Base-by-base conservation (phyloP, 1,140 invertebrate species). In the Drosophila santomea region DNA sequence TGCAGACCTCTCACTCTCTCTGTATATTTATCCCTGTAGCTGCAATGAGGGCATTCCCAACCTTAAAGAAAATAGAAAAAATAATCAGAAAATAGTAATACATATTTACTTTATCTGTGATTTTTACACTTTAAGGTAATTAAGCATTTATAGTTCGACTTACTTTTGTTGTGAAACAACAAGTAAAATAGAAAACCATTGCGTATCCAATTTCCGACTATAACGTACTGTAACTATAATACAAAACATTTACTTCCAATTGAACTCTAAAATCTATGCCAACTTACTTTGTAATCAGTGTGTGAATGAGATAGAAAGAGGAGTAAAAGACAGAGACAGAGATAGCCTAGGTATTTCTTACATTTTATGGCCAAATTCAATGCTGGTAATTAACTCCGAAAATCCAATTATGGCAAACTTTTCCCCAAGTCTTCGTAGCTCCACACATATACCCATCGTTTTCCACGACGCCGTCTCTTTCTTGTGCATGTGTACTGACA, bases 371-470 rank as follows among this genome's bases (percentile, higher is more conserved):
- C 72, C 76, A 88, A 89, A 88, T 83, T 89, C 84, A 89, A 90
- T 90, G 86, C 82, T 86, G 88, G 86, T 90, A 90, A 90, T 90
- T 90, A 90, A 90, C 82, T 90, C 83, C 76, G 86, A 90, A 86
- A 90, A 90, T 90, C 88, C 88, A 90, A 90, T 90, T 90, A 90
- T 90, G 88, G 84, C 64, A 69, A 90, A 90, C 86, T 90, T 90
- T 90, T 90, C 66, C 60, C 59, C 86, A 82, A 90, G 71, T 66
- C 56, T 73, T 52, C 74, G 43, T 51, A 67, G 25, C 61, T 67
- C 25, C 51, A 35, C n/a, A 5, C 44, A 51, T 51, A 32, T 35
- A 2, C n/a, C 48, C 28, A 4, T 51, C 25, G n/a, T 15, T 17
- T 17, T n/a, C 48, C 25, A 11, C 12, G 8, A 6, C 15, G 48